A percentile compares a stretch with the other conserved stretches of the same genome.
These are phyloP conservation scores for Arbacia lixula DNA, from an alignment of 53 echinoderm and acorn worm species.

Conservation along the genomic window DNA sequence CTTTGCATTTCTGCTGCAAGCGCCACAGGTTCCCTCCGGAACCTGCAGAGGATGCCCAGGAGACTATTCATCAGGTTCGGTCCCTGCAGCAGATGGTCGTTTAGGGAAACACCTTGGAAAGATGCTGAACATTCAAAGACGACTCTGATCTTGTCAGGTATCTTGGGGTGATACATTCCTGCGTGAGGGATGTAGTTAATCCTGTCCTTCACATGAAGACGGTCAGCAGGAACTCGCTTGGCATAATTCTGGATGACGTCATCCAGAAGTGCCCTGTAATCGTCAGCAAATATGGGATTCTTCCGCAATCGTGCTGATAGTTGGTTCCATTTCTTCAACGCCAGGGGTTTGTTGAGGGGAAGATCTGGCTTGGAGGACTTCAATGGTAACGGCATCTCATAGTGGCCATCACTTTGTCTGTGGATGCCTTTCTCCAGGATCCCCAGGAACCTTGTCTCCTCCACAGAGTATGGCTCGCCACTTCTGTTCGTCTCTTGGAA, in stretches of 20 bases:
- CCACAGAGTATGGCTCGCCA: neutral
- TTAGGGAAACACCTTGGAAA: slow-evolving; percentile 57
- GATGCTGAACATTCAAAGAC: slow-evolving; percentile 61
- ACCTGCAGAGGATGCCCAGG: slow-evolving; percentile 64
- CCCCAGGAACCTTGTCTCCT: neutral
- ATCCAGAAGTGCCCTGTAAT: slow-evolving; percentile 34
- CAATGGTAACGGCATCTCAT: slow-evolving; percentile 46
- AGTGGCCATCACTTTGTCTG: slow-evolving; percentile 33
- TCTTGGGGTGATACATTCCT: slow-evolving; percentile 59
- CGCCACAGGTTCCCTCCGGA: slow-evolving; percentile 56
- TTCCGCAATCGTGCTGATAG: neutral
- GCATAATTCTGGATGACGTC: slow-evolving; percentile 43
- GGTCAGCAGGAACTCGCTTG: slow-evolving; percentile 11
- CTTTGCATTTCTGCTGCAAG: slow-evolving; percentile 53
- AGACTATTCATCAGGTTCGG: slow-evolving; percentile 61
- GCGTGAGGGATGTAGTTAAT: slow-evolving; percentile 58
- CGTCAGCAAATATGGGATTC: slow-evolving; percentile 18
- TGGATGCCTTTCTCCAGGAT: slow-evolving; percentile 12
- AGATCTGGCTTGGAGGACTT: neutral
- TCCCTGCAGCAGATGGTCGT: slow-evolving; percentile 63
- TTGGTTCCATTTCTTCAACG: slow-evolving; percentile 17
- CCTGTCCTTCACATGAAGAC: neutral
- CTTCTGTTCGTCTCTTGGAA: no score
- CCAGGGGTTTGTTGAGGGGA: slow-evolving; percentile 24
- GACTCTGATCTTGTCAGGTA: slow-evolving; percentile 45